Base-by-base conservation (phyloP, 2,888 invertebrate species). In the Alloplasta piceator region DNA sequence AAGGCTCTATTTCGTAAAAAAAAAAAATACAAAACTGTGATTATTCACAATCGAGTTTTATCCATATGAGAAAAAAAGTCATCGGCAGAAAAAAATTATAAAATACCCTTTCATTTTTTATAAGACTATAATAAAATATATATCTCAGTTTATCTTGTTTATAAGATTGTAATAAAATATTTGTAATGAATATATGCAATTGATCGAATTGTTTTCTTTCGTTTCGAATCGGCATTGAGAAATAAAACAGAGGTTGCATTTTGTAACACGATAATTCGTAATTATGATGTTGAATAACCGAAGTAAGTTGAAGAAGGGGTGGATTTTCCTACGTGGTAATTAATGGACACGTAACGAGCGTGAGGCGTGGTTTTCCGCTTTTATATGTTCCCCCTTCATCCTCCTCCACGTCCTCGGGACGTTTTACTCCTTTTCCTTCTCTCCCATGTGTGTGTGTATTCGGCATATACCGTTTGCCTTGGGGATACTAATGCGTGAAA, bases 331-430 rank as follows among this genome's bases (percentile, higher is more conserved):
- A 4, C 83, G 52, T 79, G 82, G 85, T 90, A 91, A 92, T 91
- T 92, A 92, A 92, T 91, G 87, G 89, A 90, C 89, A 90, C 89
- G 87, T 89, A 90, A 89, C 86, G 88, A 86, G 90, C 86, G 87
- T 46, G 6, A 72, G 88, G 88, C 86, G 89, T 86, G 86, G 74
- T 55, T n/a, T 36, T 12, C 61, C 5, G 55, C 55, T 66, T 39
- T 52, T 52, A 50, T 52, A 43, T 38, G 55, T 7, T 68, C 39
- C 9, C 12, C 56, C 41, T 5, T 1, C 39, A 1, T 48, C 9
- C n/a, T 38, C 7, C 52, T 10, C 10, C 43, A 6, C 39, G 26
- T 26, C 26, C 26, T 26, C 26, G 26, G 26, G 26, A 26, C 26
- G 3, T 26, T 26, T 26, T 26, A 36, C 38, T 60, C 50, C 60